These are phyloP conservation scores for Morone saxatilis DNA, from an alignment of 2,113 vertebrate species.

Conservation along the genomic window DNA sequence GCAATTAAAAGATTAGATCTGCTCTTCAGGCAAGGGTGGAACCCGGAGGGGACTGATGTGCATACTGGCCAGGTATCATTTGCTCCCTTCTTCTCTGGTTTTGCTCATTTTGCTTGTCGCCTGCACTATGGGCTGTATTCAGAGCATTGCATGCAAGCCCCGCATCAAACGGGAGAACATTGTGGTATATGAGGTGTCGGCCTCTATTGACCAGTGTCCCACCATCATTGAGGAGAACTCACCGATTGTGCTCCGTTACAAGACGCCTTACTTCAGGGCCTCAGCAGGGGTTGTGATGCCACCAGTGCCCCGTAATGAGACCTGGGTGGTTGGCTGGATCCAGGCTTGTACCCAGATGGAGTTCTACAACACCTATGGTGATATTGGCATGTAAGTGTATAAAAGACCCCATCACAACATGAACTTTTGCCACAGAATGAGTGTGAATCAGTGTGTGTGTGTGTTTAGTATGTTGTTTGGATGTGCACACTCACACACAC, in stretches of 20 bases:
- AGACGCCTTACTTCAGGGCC: constrained; percentile 98
- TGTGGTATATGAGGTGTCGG: constrained; percentile 96
- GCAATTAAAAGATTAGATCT: constrained; percentile 69
- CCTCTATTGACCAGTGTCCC: constrained; percentile 95
- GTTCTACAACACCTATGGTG: constrained; percentile 99
- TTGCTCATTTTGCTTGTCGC: constrained; percentile 78
- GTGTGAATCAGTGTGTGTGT: constrained; percentile 10
- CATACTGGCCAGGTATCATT: constrained; percentile 75
- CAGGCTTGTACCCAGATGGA: constrained; percentile 99
- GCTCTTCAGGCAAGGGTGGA: constrained; percentile 75
- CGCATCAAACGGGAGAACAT: constrained; percentile 97
- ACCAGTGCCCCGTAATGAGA: constrained; percentile 94
- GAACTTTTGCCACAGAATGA: neutral
- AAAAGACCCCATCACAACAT: neutral
- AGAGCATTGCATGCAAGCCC: constrained; percentile 97
- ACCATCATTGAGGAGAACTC: constrained; percentile 98
- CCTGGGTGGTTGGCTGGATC: constrained; percentile 99
- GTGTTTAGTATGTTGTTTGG: neutral
- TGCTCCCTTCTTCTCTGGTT: constrained; percentile 79
- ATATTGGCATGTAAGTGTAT: constrained; percentile 92
- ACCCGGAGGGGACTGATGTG: constrained; percentile 81
- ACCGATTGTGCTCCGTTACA: constrained; percentile 97
- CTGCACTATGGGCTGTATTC: constrained; percentile 94
- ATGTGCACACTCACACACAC: neutral
- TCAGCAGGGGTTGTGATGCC: constrained; percentile 96